These are phyloP conservation scores for Acleris sparsana DNA, from an alignment of 2,888 invertebrate species.

Conservation along the genomic window DNA sequence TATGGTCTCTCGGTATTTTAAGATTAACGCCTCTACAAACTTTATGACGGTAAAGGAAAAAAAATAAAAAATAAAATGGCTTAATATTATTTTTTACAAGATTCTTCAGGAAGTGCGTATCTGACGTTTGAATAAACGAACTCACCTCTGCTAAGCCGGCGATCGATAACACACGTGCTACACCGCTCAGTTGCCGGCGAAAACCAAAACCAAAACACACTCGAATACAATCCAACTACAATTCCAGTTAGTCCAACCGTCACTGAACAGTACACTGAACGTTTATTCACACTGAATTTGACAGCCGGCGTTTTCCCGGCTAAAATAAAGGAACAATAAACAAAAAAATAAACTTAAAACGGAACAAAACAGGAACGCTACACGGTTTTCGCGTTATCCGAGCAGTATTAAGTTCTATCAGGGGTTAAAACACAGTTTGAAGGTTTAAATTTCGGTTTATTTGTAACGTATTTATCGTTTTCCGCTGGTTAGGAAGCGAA, in stretches of 20 bases:
- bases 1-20: slow-evolving; percentile 51
- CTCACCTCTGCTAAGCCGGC: slow-evolving; percentile 56
- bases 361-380: slow-evolving; percentile 33
- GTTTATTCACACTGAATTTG: slow-evolving; percentile 54
- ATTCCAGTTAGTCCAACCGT: slow-evolving; percentile 51
- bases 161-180: slow-evolving; percentile 69
- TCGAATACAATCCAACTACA: slow-evolving; percentile 47
- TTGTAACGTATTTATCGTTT: slow-evolving; percentile 53
- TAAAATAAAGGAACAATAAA: slow-evolving; percentile 60
- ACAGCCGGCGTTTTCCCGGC: slow-evolving; percentile 74
- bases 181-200: slow-evolving; percentile 53
- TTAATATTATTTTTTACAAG: background rate
- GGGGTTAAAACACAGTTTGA: slow-evolving; percentile 49
- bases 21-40: background rate
- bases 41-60: background rate
- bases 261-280: slow-evolving; percentile 60
- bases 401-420: slow-evolving; percentile 42
- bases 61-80: background rate
- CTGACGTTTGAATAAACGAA: slow-evolving; percentile 21
- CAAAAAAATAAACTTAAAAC: slow-evolving; percentile 47
- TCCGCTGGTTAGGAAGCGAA: slow-evolving; percentile 48
- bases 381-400: slow-evolving; percentile 42
- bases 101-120: background rate
- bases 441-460: slow-evolving; percentile 50
- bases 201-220: slow-evolving; percentile 54